These are phyloP conservation scores for Atractosteus spatula DNA, from an alignment of 2,113 vertebrate genomes.

Conservation along the genomic window DNA sequence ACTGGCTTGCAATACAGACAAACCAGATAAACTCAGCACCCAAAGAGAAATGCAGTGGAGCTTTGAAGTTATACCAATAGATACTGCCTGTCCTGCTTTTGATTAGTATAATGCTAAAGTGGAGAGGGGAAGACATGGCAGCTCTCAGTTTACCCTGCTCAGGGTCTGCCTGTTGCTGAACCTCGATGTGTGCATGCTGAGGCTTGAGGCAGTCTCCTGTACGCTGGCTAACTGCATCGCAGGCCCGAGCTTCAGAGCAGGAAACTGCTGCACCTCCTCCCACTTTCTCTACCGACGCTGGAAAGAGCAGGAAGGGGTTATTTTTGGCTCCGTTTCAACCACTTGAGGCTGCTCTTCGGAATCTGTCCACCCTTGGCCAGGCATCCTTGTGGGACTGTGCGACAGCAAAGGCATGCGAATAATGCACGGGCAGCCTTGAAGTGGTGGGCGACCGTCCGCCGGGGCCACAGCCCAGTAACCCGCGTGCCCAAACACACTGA, in stretches of 20 bases:
- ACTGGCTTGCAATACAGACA: no score
- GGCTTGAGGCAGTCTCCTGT: background rate
- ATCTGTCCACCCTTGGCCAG: slow-evolving; percentile 3
- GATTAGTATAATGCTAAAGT: no score
- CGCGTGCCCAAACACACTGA: background rate
- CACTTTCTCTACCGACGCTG: slow-evolving; percentile 21
- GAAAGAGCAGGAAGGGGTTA: slow-evolving; percentile 19
- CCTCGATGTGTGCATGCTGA: background rate
- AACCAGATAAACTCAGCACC: no score
- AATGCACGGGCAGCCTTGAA: slow-evolving; percentile 1
- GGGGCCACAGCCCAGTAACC: background rate
- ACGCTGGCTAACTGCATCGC: background rate
- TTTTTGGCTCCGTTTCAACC: slow-evolving; percentile 30
- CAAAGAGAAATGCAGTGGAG: no score
- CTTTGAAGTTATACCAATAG: no score
- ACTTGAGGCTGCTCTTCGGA: slow-evolving; percentile 10
- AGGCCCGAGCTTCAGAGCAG: background rate
- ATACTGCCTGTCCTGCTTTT: no score
- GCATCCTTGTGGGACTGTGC: background rate
- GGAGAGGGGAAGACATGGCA: no score
- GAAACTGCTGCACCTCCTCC: slow-evolving; percentile 14
- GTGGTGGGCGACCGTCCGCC: slow-evolving; percentile 2
- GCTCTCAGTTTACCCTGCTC: no score
- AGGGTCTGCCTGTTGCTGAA: no score
- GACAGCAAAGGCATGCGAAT: background rate